These are phyloP conservation scores for Chiloscyllium punctatum DNA, from an alignment of 2,797 vertebrate genomes.

Conservation along the genomic window DNA sequence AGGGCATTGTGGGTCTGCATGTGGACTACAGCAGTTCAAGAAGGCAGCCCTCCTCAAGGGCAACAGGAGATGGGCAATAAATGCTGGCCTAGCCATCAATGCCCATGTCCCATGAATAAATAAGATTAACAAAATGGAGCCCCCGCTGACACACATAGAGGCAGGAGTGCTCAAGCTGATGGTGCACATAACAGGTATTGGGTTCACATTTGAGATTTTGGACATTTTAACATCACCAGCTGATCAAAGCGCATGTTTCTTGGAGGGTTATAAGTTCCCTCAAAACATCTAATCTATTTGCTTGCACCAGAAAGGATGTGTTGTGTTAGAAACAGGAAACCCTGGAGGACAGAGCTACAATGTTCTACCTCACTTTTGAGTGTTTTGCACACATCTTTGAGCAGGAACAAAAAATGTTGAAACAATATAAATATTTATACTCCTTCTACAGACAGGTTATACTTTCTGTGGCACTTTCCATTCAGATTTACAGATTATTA, in stretches of 20 bases:
- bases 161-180: background rate
- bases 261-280: background rate
- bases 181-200: background rate
- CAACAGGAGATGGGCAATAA: too few relatives aligned
- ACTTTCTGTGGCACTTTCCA: background rate
- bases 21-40: too few relatives aligned
- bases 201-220: background rate
- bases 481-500: background rate
- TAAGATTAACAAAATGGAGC: too few relatives aligned
- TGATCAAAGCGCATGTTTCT: background rate
- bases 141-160: background rate
- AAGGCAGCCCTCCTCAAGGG: too few relatives aligned
- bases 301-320: background rate
- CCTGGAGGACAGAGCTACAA: background rate
- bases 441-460: background rate
- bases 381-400: background rate
- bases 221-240: background rate
- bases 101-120: too few relatives aligned
- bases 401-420: background rate
- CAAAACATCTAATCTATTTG: background rate
- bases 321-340: background rate
- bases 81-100: too few relatives aligned
- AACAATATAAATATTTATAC: background rate
- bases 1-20: too few relatives aligned
- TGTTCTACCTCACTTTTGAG: background rate